Evolutionary conservation across 2,888 invertebrate genomes (phyloP).

Genomic region (Eilema depressum): DNA sequence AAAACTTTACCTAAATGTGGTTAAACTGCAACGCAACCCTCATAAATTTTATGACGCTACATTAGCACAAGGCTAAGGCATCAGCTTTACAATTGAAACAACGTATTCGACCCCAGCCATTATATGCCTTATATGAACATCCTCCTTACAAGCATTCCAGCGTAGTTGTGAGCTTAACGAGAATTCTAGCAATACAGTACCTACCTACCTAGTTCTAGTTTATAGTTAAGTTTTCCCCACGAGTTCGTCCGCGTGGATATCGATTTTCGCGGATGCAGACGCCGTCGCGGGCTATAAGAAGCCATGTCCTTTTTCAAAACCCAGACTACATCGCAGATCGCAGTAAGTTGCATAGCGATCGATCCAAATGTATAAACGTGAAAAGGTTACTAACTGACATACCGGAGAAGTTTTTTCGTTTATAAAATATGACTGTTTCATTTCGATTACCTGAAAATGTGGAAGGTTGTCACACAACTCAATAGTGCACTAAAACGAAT

Average conservation of each 20-base stretch:
- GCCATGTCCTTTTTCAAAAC: background rate
- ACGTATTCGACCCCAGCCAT: background rate
- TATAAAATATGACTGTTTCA: too few relatives aligned
- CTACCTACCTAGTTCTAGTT: background rate
- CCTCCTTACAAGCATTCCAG: too few relatives aligned
- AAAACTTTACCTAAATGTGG: background rate
- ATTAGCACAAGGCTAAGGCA: background rate
- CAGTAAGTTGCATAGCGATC: background rate
- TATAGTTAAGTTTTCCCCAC: background rate
- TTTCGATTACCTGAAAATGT: too few relatives aligned
- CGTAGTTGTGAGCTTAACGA: background rate
- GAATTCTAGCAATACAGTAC: background rate
- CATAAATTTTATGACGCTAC: background rate
- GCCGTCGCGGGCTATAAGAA: background rate
- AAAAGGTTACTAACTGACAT: background rate
- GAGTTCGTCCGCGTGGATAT: constrained; percentile 1
- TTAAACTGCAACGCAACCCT: background rate
- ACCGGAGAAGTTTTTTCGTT: background rate
- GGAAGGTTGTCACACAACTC: too few relatives aligned
- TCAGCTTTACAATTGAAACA: background rate
- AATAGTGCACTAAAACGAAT: too few relatives aligned
- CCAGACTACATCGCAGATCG: background rate
- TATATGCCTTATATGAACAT: background rate
- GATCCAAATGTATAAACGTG: background rate
- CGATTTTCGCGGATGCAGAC: constrained; percentile 1